phyloP scores from a whole-genome alignment of 2,888 invertebrate species.

The Physocephala rufipes region DNA sequence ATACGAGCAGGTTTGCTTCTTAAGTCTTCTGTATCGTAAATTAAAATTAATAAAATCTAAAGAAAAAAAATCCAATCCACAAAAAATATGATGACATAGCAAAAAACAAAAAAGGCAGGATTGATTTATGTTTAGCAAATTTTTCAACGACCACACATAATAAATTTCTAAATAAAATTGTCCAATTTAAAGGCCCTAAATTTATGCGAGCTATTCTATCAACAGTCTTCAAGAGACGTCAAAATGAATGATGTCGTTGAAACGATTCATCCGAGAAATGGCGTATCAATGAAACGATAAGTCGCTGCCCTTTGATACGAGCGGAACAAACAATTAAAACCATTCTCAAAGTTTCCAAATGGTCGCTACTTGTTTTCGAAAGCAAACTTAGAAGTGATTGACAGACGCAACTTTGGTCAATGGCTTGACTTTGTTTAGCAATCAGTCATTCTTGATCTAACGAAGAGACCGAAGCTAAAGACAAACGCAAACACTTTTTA shows the following conservation, averaged over 20 bases:
- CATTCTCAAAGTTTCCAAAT: background rate
- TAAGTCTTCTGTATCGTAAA: background rate
- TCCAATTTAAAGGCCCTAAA: slow-evolving; percentile 27
- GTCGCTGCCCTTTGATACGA: slow-evolving; percentile 35
- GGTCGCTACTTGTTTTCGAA: background rate
- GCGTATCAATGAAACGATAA: background rate
- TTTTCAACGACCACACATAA: slow-evolving; percentile 64
- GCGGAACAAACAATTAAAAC: slow-evolving; percentile 37
- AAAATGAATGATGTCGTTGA: too few species aligned
- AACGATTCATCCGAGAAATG: background rate
- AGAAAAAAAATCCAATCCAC: background rate
- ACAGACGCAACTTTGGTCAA: slow-evolving; percentile 9
- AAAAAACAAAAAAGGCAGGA: slow-evolving; percentile 2
- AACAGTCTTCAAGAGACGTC: background rate
- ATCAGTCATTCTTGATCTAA: slow-evolving; percentile 28
- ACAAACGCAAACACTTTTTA: background rate
- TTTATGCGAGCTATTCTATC: background rate
- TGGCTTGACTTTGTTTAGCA: too few species aligned
- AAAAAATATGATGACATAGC: background rate
- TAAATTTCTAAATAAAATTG: slow-evolving; percentile 52
- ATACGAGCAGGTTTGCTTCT: too few species aligned
- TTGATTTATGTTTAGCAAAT: slow-evolving; percentile 60
- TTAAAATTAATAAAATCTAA: background rate
- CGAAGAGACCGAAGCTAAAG: slow-evolving; percentile 6
- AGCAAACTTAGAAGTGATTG: background rate